Base-by-base conservation (phyloP, 2,888 invertebrate species). In the Pristionchus mayeri region DNA sequence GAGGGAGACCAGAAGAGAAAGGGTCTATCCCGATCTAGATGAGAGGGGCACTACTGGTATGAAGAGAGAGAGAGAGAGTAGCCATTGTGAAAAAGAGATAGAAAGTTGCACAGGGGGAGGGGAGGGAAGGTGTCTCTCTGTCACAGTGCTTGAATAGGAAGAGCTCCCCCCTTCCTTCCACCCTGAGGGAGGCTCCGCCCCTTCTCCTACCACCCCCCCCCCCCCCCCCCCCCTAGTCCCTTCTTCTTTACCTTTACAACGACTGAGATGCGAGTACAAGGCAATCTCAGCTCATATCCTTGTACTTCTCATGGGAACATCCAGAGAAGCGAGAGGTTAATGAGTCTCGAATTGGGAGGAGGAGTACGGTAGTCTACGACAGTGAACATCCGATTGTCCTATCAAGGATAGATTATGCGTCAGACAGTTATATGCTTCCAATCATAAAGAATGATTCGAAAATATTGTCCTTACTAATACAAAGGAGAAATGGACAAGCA, bases 91-190 rank as follows among this genome's bases (percentile, higher is more conserved):
- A 78, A 44, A 80, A 80, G 80, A 57, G 76, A 76, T 48, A 52
- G 76, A 76, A 52, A 52, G 76, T 50, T 50, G 76, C 50, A 52
- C 18, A 76, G 76, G 40, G 76, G 50, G 80, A 4, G 79, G 54
- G 34, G 54, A 37, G 54, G 37, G 30, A n/a, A 37, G 34, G 16
- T 3, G 16, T 40, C 40, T 24, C 57, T 24, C 37, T n/a, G 18
- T 79, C 54, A 54, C 54, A 54, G 54, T 80, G 80, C 80, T 80
- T 80, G 80, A 57, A 57, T 80, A 57, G 80, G 57, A 80, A 57
- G 80, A 54, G 57, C 40, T 67, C 37, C 67, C 16, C 75, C 24
- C 57, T 57, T n/a, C 24, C 57, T 57, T n/a, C 24, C 50, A 18
- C 30, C 52, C 54, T 57, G 76, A 50, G 76, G 76, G 48, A n/a